Evolutionary conservation across 2,797 vertebrate species (phyloP), one percentile per base, ranked within the genome.

Genomic region (Sebastes ruberrimus): DNA sequence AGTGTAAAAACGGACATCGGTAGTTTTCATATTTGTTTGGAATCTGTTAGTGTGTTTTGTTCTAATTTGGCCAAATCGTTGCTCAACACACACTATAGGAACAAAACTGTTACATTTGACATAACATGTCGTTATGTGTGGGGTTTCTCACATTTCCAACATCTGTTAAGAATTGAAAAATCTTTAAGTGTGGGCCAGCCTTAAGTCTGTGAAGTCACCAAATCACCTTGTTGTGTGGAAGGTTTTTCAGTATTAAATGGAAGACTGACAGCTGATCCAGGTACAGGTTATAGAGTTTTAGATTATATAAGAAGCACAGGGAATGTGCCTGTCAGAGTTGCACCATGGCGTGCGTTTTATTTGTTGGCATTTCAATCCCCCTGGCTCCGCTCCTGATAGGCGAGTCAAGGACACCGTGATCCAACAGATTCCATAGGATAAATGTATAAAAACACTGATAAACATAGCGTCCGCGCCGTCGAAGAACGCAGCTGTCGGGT

Each of bases 401-500:
- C 23, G 23, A 55, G 4, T 55, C 22, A 10, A 61, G 55, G 63
- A 73, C 67, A 61, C 52, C 4, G 46, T 71, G 64, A 88, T 84
- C 83, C 70, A 33, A 71, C 78, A 84, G 82, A 90, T 86, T 93
- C 88, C 82, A 76, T 79, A 86, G 83, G 80, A 84, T 86, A 76
- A 77, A 77, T 83, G 85, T 83, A 74, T 77, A 83, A 89, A 94
- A 93, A 94, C 90, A 91, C 90, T 61, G 82, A 93, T 94, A 95
- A 95, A 95, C 81, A 94, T 18, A 27, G 78, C 56, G 74, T 85
- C 80, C 32, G 84, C 18, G 27, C 70, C 59, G 78, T 80, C 20
- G 65, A 95, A 96, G 92, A 96, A 96, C 92, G 95, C 94, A 94
- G 96, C 96, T 95, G 96, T 93, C 69, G 89, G 90, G 92, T 95